Evolutionary conservation across 2,797 vertebrate genomes (phyloP), one percentile per base, ranked within the genome.

Genomic region (Urophycis tenuis): DNA sequence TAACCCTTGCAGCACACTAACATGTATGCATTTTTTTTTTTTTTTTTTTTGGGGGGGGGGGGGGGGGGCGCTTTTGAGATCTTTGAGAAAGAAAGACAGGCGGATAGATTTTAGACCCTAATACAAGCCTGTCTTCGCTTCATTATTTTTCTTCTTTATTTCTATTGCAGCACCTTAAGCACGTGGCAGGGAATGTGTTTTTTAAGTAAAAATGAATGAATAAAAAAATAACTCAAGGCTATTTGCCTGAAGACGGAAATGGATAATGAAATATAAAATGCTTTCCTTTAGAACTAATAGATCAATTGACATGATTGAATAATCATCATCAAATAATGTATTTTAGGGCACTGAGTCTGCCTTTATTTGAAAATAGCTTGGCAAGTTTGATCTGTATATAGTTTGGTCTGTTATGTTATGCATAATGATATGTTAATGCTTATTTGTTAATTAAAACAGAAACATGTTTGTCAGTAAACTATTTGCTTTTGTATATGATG

Each of bases 321-420:
- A 77, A 72, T 78, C 25, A 32, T 78, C 72, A 29, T 8, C 33
- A 53, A 77, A 74, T 77, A 17, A 15, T 74, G 60, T 72, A 32
- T 80, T 77, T 32, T 45, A 14, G 72, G 17, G 32, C 79, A 74
- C 72, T 35, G 60, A 81, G 3, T 79, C 75, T 64, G 45, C 53
- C 53, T 70, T 15, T 81, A 72, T 81, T 80, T 71, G 33, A 41
- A 73, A 79, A 69, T 19, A 15, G 69, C 34, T 78, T 32, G 7
- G 77, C 33, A 73, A 31, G 77, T 82, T 85, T 84, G 77, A 82
- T 83, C 75, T 87, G 84, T 87, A 86, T 83, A 85, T 85, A 85
- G 77, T 82, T 81, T 82, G 78, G n/a, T 71, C 74, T 76, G 71
- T 80, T 79, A 70, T 32, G 67, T 32, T 2, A 71, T 70, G 71